These are phyloP conservation scores for Laothoe populi DNA, from an alignment of 2,888 invertebrate genomes.

Conservation along the genomic window DNA sequence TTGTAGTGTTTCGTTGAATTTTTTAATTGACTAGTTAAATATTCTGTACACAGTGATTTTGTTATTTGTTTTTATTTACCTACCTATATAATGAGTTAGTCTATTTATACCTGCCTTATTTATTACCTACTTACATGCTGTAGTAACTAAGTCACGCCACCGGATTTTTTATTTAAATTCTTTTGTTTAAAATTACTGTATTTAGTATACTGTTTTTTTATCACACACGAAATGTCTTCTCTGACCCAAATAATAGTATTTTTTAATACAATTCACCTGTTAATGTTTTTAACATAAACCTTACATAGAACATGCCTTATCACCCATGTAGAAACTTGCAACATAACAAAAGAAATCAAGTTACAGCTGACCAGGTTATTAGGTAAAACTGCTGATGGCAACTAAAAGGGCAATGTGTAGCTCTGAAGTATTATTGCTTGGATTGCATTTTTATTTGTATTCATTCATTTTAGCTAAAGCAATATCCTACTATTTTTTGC, in stretches of 20 bases:
- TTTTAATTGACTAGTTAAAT: neutral
- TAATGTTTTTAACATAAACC: neutral
- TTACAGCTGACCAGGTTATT: conserved; percentile 23
- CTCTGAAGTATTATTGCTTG: too few species aligned
- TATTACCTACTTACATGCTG: too few species aligned
- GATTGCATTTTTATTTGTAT: neutral
- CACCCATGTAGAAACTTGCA: neutral
- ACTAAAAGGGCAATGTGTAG: neutral
- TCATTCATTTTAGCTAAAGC: neutral
- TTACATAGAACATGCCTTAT: conserved; percentile 28
- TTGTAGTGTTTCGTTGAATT: neutral
- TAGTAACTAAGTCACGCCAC: too few species aligned
- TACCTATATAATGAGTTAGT: too few species aligned
- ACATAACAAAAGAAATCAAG: conserved; percentile 3
- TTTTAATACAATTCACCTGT: neutral
- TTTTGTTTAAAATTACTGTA: too few species aligned
- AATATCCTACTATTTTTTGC: neutral
- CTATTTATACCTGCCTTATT: too few species aligned
- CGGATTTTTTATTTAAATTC: too few species aligned
- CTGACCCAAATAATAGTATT: too few species aligned
- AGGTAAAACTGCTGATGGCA: conserved; percentile 12
- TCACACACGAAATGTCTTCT: too few species aligned
- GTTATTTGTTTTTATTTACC: too few species aligned
- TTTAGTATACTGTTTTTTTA: too few species aligned
- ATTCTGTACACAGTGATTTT: too few species aligned